Conservation (phyloP, 1,140 invertebrate species). For the Agrilus planipennis region DNA sequence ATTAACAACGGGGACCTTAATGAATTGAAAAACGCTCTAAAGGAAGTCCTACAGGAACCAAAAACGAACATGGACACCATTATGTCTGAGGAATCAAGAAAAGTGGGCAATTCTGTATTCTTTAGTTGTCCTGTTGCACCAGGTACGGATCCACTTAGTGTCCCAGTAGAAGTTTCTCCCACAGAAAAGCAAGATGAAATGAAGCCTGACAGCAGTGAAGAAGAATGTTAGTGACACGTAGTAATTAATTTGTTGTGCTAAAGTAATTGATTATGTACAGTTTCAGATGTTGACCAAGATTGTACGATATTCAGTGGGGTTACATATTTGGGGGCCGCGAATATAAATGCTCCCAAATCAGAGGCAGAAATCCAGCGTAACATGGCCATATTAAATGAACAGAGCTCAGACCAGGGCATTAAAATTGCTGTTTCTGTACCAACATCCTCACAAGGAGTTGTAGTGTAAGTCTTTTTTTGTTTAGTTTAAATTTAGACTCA, state of each 20-base stretch:
- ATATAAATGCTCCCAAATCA: slow-evolving; percentile 85
- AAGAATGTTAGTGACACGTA: slow-evolving; percentile 47
- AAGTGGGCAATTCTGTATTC: slow-evolving; percentile 37
- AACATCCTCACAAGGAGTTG: slow-evolving; percentile 71
- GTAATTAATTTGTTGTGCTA: too few species aligned
- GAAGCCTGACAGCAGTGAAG: slow-evolving; percentile 49
- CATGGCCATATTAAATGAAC: slow-evolving; percentile 79
- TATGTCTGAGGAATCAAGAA: slow-evolving; percentile 20
- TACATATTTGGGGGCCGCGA: slow-evolving; percentile 85
- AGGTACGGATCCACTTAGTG: slow-evolving; percentile 28
- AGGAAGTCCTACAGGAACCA: slow-evolving; percentile 51
- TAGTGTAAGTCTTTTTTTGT: slow-evolving; percentile 49
- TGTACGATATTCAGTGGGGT: slow-evolving; percentile 88
- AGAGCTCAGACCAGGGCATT: slow-evolving; percentile 63
- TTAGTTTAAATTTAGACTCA: not conserved
- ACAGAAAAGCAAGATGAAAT: slow-evolving; percentile 64
- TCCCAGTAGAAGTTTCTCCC: slow-evolving; percentile 30
- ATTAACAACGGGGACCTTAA: slow-evolving; percentile 63
- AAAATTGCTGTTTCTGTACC: slow-evolving; percentile 86
- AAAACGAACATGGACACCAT: slow-evolving; percentile 25
- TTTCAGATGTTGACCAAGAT: slow-evolving; percentile 70
- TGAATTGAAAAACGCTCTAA: slow-evolving; percentile 60
- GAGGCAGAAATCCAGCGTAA: slow-evolving; percentile 92
- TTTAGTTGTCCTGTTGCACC: slow-evolving; percentile 34
- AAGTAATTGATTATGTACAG: slow-evolving; percentile 23